These are phyloP conservation scores for Lathronympha strigana DNA, from an alignment of 2,888 invertebrate genomes.

Conservation along the genomic window DNA sequence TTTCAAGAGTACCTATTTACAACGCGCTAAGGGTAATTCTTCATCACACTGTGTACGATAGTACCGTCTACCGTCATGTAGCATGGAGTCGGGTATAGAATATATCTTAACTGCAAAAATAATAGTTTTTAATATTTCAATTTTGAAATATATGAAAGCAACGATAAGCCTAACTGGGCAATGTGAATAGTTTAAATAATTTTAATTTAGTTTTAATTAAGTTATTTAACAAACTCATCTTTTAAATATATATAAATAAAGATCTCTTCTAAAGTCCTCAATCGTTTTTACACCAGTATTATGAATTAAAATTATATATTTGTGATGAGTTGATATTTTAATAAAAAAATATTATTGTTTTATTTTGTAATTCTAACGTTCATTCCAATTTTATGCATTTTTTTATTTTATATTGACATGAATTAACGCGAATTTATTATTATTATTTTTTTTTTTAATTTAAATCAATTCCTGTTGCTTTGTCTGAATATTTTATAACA, in stretches of 20 bases:
- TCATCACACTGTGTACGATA: too few species aligned
- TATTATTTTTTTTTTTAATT: not conserved
- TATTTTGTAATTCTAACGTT: not conserved
- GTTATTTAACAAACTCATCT: not conserved
- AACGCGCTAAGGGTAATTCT: slow-evolving; percentile 4
- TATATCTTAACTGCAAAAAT: not conserved
- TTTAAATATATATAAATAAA: not conserved
- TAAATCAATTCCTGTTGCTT: not conserved
- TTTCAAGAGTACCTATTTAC: too few species aligned
- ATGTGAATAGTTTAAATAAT: not conserved
- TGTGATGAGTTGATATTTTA: not conserved
- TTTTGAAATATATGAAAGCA: not conserved
- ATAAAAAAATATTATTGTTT: not conserved
- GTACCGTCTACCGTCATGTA: too few species aligned
- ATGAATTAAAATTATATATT: not conserved
- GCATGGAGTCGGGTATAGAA: not conserved
- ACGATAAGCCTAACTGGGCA: not conserved
- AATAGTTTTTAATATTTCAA: not conserved
- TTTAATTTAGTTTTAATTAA: not conserved
- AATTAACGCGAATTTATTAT: not conserved
- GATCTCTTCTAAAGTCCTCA: slow-evolving; percentile 5
- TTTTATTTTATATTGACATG: not conserved
- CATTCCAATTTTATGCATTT: slow-evolving; percentile 8
- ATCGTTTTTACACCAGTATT: slow-evolving; percentile 10
- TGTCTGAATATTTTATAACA: not conserved